Evolutionary conservation across 1,140 invertebrate species (phyloP), one percentile per base, ranked within the genome.

Genomic region (Coptotermes formosanus): DNA sequence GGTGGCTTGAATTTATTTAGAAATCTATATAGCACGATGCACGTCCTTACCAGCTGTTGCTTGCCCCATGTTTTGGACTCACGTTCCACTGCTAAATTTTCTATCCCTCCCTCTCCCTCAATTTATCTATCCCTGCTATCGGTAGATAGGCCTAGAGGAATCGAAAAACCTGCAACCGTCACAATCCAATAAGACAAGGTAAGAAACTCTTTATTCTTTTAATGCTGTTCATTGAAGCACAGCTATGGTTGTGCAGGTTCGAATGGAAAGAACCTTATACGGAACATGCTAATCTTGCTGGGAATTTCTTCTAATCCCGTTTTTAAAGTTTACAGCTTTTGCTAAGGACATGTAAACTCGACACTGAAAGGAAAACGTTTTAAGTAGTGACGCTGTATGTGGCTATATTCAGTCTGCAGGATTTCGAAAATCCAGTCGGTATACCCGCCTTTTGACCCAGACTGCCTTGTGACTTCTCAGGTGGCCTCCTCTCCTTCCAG

Each of bases 1-100:
- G 64, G 64, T 16, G 64, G n/a, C 8, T 30, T 25, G 64, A 75
- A 75, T 75, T 75, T 75, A 75, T 75, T 75, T 75, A 6, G 64
- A 14, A 75, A 75, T 75, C 64, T 75, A 75, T 75, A 75, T 30
- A 75, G 25, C 64, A 30, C 11, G 64, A 3, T 25, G 7, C 25
- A 25, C 8, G 25, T 25, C n/a, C 64, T 75, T 2, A 14, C 25
- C 64, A 25, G n/a, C 25, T 30, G 25, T 25, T 75, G 25, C 64
- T 75, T 25, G 25, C 64, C 64, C 64, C n/a, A 75, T 75, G 64
- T 75, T 75, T 75, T 75, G 64, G 64, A 75, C 64, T 75, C 64
- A 75, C 64, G 64, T 75, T 75, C 64, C 64, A 75, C 64, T 75
- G 64, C 64, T 75, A 30, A n/a, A 30, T 75, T 30, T 30, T n/a